These are phyloP conservation scores for Aphidoletes aphidimyza DNA, from an alignment of 2,888 invertebrate genomes.

Conservation along the genomic window DNA sequence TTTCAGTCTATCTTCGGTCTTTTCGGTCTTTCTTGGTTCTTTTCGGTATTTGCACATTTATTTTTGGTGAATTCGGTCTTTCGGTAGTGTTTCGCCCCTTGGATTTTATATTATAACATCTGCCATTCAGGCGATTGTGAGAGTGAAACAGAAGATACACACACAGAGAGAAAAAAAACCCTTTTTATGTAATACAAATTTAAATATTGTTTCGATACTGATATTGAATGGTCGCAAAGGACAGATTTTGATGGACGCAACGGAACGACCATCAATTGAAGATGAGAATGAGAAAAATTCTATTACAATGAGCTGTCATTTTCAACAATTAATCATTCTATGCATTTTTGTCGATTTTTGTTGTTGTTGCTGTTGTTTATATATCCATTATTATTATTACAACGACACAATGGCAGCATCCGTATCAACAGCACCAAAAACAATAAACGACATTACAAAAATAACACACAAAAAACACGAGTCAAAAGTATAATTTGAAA, in stretches of 20 bases:
- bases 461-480: background rate
- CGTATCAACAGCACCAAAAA: background rate
- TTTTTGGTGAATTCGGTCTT: too few relatives aligned
- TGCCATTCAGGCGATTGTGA: slow-evolving; percentile 18
- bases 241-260: background rate
- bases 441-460: too few relatives aligned
- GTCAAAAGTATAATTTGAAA: background rate
- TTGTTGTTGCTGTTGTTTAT: background rate
- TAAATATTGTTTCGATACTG: background rate
- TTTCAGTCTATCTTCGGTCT: too few relatives aligned
- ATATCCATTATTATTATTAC: background rate
- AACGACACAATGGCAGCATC: background rate
- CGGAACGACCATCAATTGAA: too few relatives aligned
- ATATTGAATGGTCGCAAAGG: background rate
- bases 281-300: background rate
- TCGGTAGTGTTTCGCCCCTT: too few relatives aligned
- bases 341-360: background rate
- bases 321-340: slow-evolving; percentile 29
- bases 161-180: background rate
- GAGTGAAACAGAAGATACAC: background rate
- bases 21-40: too few relatives aligned
- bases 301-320: slow-evolving; percentile 44
- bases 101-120: too few relatives aligned
- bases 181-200: background rate
- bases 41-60: too few relatives aligned